A percentile compares a stretch with the other conserved stretches of the same genome.
Evolutionary conservation across 2,888 invertebrate species (phyloP).

Genomic region (Sycophila texana): DNA sequence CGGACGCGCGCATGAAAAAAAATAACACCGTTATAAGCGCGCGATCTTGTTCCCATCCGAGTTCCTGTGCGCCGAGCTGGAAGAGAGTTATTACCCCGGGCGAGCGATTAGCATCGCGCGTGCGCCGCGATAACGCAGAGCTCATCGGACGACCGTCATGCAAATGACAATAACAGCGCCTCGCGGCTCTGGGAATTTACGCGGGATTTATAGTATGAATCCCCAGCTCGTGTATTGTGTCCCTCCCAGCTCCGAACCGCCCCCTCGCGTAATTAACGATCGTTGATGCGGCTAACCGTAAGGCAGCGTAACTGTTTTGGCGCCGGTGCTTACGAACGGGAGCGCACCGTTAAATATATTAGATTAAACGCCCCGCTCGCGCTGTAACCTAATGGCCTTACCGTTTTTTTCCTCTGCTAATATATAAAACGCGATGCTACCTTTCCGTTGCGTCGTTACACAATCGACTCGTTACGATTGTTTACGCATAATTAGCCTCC

Average conservation of each 20-base stretch:
- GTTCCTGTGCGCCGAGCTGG: not conserved
- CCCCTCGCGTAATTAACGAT: slow-evolving; percentile 30
- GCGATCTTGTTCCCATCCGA: slow-evolving; percentile 15
- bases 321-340: slow-evolving; percentile 10
- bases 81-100: slow-evolving; percentile 2
- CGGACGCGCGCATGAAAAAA: not conserved
- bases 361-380: not conserved
- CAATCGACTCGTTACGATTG: slow-evolving; percentile 7
- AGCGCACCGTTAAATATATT: slow-evolving; percentile 40
- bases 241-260: not conserved
- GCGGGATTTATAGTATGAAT: slow-evolving; percentile 14
- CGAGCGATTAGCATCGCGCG: slow-evolving; percentile 12
- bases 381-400: not conserved
- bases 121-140: slow-evolving; percentile 1
- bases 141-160: not conserved
- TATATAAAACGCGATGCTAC: not conserved
- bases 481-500: not conserved
- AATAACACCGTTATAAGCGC: not conserved
- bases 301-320: slow-evolving; percentile 11
- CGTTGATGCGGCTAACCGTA: slow-evolving; percentile 23
- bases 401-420: slow-evolving; percentile 5
- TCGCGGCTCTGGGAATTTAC: slow-evolving; percentile 15
- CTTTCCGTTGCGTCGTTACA: slow-evolving; percentile 8
- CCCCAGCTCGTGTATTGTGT: not conserved
- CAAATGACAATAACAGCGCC: not conserved